Base-by-base conservation (phyloP, 2,113 vertebrate species). In the Danionella cerebrum region DNA sequence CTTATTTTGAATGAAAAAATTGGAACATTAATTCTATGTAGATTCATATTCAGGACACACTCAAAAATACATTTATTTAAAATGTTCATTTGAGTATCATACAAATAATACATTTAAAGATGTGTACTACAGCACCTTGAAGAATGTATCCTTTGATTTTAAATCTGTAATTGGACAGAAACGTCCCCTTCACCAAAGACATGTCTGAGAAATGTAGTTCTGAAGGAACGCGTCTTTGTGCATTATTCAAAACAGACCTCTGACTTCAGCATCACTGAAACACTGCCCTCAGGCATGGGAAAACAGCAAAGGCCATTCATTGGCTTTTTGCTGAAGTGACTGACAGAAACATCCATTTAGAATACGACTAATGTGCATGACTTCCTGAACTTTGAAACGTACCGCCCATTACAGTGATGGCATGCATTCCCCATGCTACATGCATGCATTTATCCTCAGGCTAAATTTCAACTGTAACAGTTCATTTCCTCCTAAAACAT, bases 231-330 rank as follows among this genome's bases (percentile, higher is more conserved):
- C 25, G 13, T n/a, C 12, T 27, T 51, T 59, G 14, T 50, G 38
- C 29, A 42, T 13, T 25, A 51, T 42, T 42, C 45, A 18, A 25
- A 60, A 60, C 45, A 59, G 29, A 29, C 2, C 25, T 45, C 16
- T 58, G 69, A 65, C 62, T 59, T 44, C 53, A 33, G 13, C 25
- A 36, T 51, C 22, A 54, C n/a, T 59, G 18, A 68, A 55, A 69
- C n/a, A 50, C 33, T 62, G 51, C 75, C 76, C 48, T 36, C 57
- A 65, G 73, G 73, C 59, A 75, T 31, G 3, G 2, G 54, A 11
- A 50, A 62, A 81, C 69, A 82, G 69, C 41, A 65, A 65, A 38
- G 36, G 41, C 69, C 71, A 74, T 78, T 80, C 75, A 80, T 41
- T 18, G 29, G 18, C 18, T 52, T 39, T 14, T 9, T 59, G n/a